Evolutionary conservation across 2,888 invertebrate genomes (phyloP).

Genomic region (Melitaea athalia): DNA sequence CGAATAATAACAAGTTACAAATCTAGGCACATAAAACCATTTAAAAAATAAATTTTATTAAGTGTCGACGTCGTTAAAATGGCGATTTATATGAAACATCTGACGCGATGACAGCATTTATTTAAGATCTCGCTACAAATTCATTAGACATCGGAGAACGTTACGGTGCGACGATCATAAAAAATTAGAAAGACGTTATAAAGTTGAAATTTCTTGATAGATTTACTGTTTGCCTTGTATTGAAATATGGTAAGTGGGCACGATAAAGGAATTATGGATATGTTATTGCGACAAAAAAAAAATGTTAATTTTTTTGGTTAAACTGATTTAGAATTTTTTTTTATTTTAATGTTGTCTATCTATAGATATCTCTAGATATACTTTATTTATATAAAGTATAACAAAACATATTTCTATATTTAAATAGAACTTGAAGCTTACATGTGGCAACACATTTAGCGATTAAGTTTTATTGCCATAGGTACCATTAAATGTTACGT

Average conservation of each 20-base stretch:
- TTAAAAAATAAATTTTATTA: conserved; percentile 56
- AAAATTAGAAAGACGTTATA: conserved; percentile 47
- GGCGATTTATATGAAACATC: conserved; percentile 69
- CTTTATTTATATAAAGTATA: too few relatives aligned
- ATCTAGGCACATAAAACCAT: conserved; percentile 27
- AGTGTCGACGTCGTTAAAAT: conserved; percentile 66
- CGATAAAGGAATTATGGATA: conserved; percentile 31
- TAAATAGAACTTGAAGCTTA: too few relatives aligned
- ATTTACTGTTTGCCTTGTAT: conserved; percentile 38
- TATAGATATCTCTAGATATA: too few relatives aligned
- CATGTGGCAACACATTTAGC: too few relatives aligned
- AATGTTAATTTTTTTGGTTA: background rate
- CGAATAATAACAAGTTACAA: conserved; percentile 24
- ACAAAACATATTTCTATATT: too few relatives aligned
- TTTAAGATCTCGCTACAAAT: conserved; percentile 62
- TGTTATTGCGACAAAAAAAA: conserved; percentile 1
- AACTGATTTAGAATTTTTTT: too few relatives aligned
- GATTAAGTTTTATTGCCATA: too few relatives aligned
- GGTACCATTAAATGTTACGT: too few relatives aligned
- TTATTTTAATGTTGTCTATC: too few relatives aligned
- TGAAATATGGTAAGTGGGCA: conserved; percentile 32
- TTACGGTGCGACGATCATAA: conserved; percentile 43
- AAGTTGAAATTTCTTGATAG: conserved; percentile 41
- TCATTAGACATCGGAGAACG: conserved; percentile 53
- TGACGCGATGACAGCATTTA: conserved; percentile 67